Percentiles rank a stretch among this genome's conserved stretches.
These are phyloP conservation scores for Thripadectes ignobilis DNA, from an alignment of 2,797 vertebrate genomes.

Conservation along the genomic window DNA sequence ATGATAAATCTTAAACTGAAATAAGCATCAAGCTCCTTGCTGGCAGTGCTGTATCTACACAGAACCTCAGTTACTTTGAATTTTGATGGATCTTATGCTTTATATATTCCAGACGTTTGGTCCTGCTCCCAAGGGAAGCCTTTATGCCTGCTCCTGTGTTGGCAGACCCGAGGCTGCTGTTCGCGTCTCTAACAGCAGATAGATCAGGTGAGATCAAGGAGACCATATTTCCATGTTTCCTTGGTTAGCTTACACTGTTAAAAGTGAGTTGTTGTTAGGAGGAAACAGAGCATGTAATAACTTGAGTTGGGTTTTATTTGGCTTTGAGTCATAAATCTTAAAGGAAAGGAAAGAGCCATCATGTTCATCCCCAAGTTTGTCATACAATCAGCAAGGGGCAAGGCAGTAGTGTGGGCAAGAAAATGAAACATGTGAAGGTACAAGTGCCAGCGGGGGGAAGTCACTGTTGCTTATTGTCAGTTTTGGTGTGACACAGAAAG, in stretches of 20 bases:
- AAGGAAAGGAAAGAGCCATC: constrained; percentile 62
- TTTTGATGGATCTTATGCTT: constrained; percentile 6
- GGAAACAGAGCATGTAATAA: constrained; percentile 55
- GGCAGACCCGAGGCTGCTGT: constrained; percentile 31
- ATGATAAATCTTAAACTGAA: not conserved
- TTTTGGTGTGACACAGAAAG: constrained; percentile 73
- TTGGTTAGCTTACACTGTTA: constrained; percentile 45
- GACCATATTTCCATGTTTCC: constrained; percentile 44
- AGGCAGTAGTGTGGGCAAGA: constrained; percentile 60
- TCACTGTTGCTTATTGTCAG: constrained; percentile 75
- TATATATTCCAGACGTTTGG: not conserved
- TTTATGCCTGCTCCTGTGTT: not conserved
- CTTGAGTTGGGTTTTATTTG: constrained; percentile 48
- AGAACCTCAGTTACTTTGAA: not conserved
- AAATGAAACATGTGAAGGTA: constrained; percentile 71
- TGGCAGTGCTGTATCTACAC: not conserved
- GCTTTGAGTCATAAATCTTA: constrained; percentile 64
- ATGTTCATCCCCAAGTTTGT: constrained; percentile 63
- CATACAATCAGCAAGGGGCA: constrained; percentile 67
- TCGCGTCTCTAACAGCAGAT: not conserved
- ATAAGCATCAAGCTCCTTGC: not conserved
- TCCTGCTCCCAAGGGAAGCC: not conserved
- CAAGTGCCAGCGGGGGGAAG: constrained; percentile 67
- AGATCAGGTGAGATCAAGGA: constrained; percentile 35
- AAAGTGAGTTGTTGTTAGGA: constrained; percentile 44